Percentiles rank a stretch among this genome's conserved stretches.
These are phyloP conservation scores for Heliconius congener DNA, from an alignment of 1,140 invertebrate genomes.

Conservation along the genomic window DNA sequence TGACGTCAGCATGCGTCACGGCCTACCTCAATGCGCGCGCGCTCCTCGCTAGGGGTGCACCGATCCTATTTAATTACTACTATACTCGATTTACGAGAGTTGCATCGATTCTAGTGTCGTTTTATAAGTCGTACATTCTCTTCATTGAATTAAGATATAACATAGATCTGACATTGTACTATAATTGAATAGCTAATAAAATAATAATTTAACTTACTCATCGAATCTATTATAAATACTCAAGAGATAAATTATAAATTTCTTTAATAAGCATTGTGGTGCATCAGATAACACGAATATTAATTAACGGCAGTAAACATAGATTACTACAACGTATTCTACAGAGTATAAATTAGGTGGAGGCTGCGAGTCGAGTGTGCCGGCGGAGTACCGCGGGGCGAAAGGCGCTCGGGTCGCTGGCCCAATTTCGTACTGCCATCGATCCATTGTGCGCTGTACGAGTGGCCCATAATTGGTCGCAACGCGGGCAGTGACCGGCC, in stretches of 20 bases:
- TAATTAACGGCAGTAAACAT: slow-evolving; percentile 10
- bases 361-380: slow-evolving; percentile 36
- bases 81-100: slow-evolving; percentile 1
- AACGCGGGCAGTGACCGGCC: slow-evolving; percentile 75
- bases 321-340: slow-evolving; percentile 24
- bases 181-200: neutral
- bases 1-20: slow-evolving; percentile 75
- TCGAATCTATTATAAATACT: neutral
- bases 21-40: slow-evolving; percentile 79
- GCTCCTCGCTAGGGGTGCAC: slow-evolving; percentile 69
- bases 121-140: neutral
- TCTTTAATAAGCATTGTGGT: neutral
- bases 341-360: slow-evolving; percentile 32
- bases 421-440: slow-evolving; percentile 79
- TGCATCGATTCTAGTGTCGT: neutral
- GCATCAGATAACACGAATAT: neutral
- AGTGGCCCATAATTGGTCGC: slow-evolving; percentile 81
- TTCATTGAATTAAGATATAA: neutral
- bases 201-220: neutral
- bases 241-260: neutral
- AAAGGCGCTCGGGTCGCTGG: slow-evolving; percentile 63
- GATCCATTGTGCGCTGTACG: slow-evolving; percentile 80
- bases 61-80: slow-evolving; percentile 62
- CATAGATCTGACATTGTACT: neutral
- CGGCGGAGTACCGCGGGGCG: slow-evolving; percentile 40